These are phyloP conservation scores for Hybognathus amarus DNA, from an alignment of 2,797 vertebrate species.

Conservation along the genomic window DNA sequence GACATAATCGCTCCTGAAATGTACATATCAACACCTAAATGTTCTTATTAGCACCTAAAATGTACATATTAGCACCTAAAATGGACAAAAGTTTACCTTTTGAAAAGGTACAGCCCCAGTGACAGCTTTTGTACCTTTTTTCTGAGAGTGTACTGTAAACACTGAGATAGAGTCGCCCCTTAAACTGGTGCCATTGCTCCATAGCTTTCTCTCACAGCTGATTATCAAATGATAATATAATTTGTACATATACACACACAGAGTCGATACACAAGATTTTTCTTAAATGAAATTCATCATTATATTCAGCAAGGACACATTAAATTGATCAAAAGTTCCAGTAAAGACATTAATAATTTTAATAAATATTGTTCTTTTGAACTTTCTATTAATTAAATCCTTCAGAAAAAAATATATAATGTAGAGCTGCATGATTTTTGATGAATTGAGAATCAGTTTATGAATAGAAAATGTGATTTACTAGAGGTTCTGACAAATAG, in stretches of 20 bases:
- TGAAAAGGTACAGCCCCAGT: too few relatives aligned
- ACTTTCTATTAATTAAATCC: neutral
- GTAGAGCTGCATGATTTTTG: too few relatives aligned
- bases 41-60: too few relatives aligned
- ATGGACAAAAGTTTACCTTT: too few relatives aligned
- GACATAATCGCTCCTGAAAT: too few relatives aligned
- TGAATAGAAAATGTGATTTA: too few relatives aligned
- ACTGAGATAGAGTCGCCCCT: neutral
- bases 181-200: neutral
- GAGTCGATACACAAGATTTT: neutral
- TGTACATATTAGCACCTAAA: too few relatives aligned
- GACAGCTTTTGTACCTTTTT: too few relatives aligned
- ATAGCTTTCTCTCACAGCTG: slow-evolving; percentile 5
- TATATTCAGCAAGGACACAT: neutral
- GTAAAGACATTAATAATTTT: neutral
- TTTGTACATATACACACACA: neutral
- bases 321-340: neutral
- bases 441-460: too few relatives aligned
- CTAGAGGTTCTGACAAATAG: too few relatives aligned
- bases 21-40: too few relatives aligned
- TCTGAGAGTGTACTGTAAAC: too few relatives aligned
- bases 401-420: neutral
- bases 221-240: neutral
- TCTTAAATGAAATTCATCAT: neutral
- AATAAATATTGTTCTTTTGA: neutral